Base-by-base conservation (phyloP, 2,797 vertebrate genomes). In the Pogoniulus pusillus region DNA sequence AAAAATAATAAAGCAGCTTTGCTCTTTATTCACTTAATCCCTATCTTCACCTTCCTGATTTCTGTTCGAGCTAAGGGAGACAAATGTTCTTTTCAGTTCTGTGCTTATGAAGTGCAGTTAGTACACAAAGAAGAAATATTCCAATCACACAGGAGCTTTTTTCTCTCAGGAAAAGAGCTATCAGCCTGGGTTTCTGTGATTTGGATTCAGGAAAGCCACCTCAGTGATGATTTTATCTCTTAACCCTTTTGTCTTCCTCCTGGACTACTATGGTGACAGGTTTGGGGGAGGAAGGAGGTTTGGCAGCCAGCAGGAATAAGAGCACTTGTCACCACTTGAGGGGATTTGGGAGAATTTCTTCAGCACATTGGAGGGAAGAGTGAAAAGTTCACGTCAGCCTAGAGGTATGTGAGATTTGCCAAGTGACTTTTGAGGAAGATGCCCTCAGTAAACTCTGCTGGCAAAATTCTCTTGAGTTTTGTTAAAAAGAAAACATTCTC, bases 271-370 rank as follows among this genome's bases (percentile, higher is more conserved):
- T 83, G 82, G 49, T 59, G 94, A 55, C 85, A 85, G 76, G 79
- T 26, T 26, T 80, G 82, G 70, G 60, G 90, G 85, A 89, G 82
- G 73, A 85, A 90, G 79, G 82, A 90, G 66, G 71, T 73, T 93
- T 93, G 76, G 73, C 84, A 70, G 90, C 76, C 87, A 90, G 83
- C 66, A 81, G 68, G 58, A 80, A 34, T 90, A 93, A 91, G 71
- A 89, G 60, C 60, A 51, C 89, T 96, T 95, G 94, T 96, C 91
- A 93, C 88, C 90, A 83, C 88, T 94, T 81, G 49, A 95, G 86
- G 79, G 84, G 76, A 60, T 85, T 93, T 90, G 82, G 82, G 89
- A 95, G 71, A 89, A 81, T 95, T 96, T 85, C 55, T 90, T 90
- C 76, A 89, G 82, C 77, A 94, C 72, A 64, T 83, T 81, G 69